Base-by-base conservation (phyloP, 2,888 invertebrate genomes). In the Mayetiola destructor region DNA sequence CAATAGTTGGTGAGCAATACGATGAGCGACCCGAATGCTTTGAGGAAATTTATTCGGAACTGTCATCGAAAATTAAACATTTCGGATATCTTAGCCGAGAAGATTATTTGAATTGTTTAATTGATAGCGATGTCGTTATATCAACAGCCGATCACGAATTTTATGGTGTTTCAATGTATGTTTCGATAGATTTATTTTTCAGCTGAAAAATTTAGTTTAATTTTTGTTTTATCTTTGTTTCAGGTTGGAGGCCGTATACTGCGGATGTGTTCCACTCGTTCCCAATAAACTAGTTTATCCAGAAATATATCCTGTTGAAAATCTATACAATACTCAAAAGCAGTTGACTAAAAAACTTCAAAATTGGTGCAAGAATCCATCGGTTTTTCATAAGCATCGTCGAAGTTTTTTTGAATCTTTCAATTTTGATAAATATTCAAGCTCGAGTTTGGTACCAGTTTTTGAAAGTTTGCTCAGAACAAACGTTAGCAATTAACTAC, bases 81-180 rank as follows among this genome's bases (percentile, higher is more conserved):
- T 84, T 79, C 76, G 84, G 85, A 1, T 81, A 73, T 66, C 64
- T 78, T 18, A 65, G 74, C 16, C 78, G 79, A 61, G 69, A 75
- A 9, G 74, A 78, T 12, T 86, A 84, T 66, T 78, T 76, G 60
- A 66, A 73, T 35, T 68, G 80, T 2, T 67, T 86, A 56, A 63
- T 69, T 14, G 64, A 69, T 0, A 77, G 78, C 16, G 81, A 85
- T 68, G 76, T 85, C 42, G 82, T 79, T 3, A 76, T 86, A 29
- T 85, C 85, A 1, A 85, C 85, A 6, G 82, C 85, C 1, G 73
- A 76, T 23, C 85, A 86, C 67, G 86, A 86, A 67, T 86, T 85
- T 69, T 86, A 82, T 69, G 86, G 85, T 32, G 84, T 85, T 21
- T 77, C 84, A 21, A 81, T 85, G 84, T 81, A 73, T 72, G 76